Base-by-base conservation (phyloP, 1,140 invertebrate genomes). In the Hetaerina americana region DNA sequence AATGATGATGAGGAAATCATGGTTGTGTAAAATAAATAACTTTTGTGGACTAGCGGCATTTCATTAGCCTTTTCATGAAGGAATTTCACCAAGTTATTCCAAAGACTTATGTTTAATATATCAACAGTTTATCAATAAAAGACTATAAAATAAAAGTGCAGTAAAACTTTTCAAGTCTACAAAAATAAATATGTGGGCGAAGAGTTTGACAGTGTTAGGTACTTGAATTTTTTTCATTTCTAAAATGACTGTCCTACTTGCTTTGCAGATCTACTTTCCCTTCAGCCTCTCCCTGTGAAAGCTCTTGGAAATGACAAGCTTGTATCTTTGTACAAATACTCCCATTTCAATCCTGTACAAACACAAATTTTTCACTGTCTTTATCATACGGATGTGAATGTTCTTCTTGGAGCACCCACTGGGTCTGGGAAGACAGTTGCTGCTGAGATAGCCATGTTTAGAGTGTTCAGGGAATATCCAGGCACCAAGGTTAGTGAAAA, bases 361-460 rank as follows among this genome's bases (percentile, higher is more conserved):
- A 99, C 97, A 5, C 98, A 99, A 83, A 92, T 99, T 66, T 99
- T 99, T 80, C 95, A 98, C 81, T 92, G 92, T 74, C 83, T 99
- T 0, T 99, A 98, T 81, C 91, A 99, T 79, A 96, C 94, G 0
- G 95, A 99, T 78, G 87, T 90, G 74, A 99, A 99, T 80, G 90
- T 97, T 3, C 82, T 99, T 0, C 82, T 99, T 12, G 97, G 98
- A 1, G 97, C 98, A 0, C 98, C 98, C 0, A 99, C 98, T 5
- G 97, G 97, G 5, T 99, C 96, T 0, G 98, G 98, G 67, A 99
- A 99, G 85, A 99, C 98, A 0, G 95, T 99, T 70, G 95, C 93
- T 10, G 97, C 98, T 0, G 98, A 99, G 83, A 88, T 99, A 70
- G 96, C 96, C 12, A 98, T 99, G 83, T 97, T 99, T 77, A 84